Evolutionary conservation across 2,113 vertebrate genomes (phyloP), one percentile per base, ranked within the genome.

Genomic region (Nannobrachium achirus): DNA sequence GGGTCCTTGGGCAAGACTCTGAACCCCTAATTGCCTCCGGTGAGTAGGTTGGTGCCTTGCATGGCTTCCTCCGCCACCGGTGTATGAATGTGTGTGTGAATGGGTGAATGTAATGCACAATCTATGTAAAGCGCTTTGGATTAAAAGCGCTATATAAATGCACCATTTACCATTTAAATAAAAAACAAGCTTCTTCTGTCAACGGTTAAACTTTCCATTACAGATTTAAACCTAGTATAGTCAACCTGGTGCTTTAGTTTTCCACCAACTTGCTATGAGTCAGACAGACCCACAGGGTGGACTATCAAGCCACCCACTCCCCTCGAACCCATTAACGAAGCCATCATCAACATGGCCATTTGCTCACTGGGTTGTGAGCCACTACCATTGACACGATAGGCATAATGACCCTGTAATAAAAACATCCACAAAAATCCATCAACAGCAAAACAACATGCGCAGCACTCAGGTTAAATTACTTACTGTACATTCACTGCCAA

Each of bases 221-320:
- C 45, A 13, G 25, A 33, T 33, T 33, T 33, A 33, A 33, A 33
- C 25, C 25, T 4, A 33, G n/a, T n/a, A n/a, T n/a, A n/a, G n/a
- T n/a, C n/a, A n/a, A n/a, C n/a, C n/a, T n/a, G n/a, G n/a, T n/a
- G n/a, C n/a, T n/a, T n/a, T 62, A 6, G 38, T 69, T 83, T 87
- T 85, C 80, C 84, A 70, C 53, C 48, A 16, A 16, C 51, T 18
- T 57, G 46, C 56, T 25, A 4, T 89, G 86, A 89, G 56, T 87
- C 88, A 89, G 10, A 41, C 88, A 89, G 10, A 41, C 18, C 25
- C 13, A 45, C 14, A 38, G 73, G 66, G 73, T 63, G 76, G 85
- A 74, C 63, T 33, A 83, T 58, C 42, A 15, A 78, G 63, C 58
- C 78, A 78, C 70, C 71, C 15, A 39, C 70, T 56, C 15, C 67